A percentile compares a stretch with the other conserved stretches of the same genome.
phyloP scores from a whole-genome alignment of 2,113 vertebrate genomes.

The Trogon melanurus region DNA sequence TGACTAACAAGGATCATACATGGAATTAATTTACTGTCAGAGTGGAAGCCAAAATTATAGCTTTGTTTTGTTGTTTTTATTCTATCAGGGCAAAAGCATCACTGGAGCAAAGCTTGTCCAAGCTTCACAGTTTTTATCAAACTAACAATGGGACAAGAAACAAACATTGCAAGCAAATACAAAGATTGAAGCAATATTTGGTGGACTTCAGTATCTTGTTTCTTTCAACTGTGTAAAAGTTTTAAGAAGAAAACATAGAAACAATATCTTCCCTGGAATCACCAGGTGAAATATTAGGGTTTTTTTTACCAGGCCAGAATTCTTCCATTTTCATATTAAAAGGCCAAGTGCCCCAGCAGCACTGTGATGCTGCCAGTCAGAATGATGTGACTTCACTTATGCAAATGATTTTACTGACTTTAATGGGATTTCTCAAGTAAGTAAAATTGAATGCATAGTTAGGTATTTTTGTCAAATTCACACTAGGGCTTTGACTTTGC shows the following conservation, averaged over 20 bases:
- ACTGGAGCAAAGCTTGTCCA: not conserved
- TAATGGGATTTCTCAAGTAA: not conserved
- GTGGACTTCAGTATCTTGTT: not conserved
- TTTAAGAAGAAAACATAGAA: not conserved
- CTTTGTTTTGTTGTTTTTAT: not conserved
- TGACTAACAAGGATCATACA: not conserved
- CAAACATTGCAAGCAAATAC: not conserved
- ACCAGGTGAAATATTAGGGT: not conserved
- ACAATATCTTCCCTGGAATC: not conserved
- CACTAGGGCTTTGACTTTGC: not conserved
- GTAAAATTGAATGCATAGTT: not conserved
- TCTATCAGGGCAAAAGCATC: not conserved
- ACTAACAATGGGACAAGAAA: not conserved
- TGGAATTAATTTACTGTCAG: not conserved
- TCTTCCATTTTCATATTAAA: not conserved
- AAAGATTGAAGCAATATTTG: not conserved
- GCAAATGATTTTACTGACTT: not conserved
- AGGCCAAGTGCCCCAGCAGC: not conserved
- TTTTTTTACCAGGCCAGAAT: not conserved
- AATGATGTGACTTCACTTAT: not conserved
- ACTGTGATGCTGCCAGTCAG: not conserved
- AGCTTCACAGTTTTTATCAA: not conserved
- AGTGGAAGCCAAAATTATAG: fast-evolving
- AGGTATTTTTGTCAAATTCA: not conserved
- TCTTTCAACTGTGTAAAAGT: not conserved